Percentiles rank a stretch among this genome's conserved stretches.
These are phyloP conservation scores for Pygmarrhopalites habei DNA, from an alignment of 1,140 invertebrate species.

Conservation along the genomic window DNA sequence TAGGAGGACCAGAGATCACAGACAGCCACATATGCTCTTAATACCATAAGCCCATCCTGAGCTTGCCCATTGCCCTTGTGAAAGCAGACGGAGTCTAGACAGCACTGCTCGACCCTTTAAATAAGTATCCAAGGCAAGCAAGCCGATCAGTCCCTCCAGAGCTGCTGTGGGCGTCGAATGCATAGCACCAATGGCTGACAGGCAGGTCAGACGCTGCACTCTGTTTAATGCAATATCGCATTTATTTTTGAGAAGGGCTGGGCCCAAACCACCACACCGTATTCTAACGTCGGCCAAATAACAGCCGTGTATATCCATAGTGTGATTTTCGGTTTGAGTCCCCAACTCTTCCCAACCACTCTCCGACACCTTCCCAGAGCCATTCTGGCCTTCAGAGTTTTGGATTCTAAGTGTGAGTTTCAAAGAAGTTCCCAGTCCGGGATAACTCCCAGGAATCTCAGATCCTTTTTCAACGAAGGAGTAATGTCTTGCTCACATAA, in stretches of 20 bases:
- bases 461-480: neutral
- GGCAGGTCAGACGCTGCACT: conserved; percentile 9
- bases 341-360: conserved; percentile 11
- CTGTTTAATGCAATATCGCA: neutral
- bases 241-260: neutral
- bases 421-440: conserved; percentile 17
- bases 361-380: conserved; percentile 14
- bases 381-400: neutral
- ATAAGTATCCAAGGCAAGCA: conserved; percentile 7
- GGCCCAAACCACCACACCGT: conserved; percentile 14
- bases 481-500: neutral
- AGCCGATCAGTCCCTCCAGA: conserved; percentile 7
- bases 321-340: conserved; percentile 1
- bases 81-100: neutral
- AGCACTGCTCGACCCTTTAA: neutral
- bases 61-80: neutral
- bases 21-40: neutral
- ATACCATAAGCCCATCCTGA: neutral
- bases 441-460: conserved; percentile 15
- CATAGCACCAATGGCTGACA: conserved; percentile 3
- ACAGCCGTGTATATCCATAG: conserved; percentile 26
- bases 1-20: neutral
- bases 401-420: neutral
- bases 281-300: conserved; percentile 14
- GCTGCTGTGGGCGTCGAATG: conserved; percentile 8